Evolutionary conservation across 30 jellyfish, hydroid and myxozoan species (phyloP).

Genomic region (Aurelia aurita): DNA sequence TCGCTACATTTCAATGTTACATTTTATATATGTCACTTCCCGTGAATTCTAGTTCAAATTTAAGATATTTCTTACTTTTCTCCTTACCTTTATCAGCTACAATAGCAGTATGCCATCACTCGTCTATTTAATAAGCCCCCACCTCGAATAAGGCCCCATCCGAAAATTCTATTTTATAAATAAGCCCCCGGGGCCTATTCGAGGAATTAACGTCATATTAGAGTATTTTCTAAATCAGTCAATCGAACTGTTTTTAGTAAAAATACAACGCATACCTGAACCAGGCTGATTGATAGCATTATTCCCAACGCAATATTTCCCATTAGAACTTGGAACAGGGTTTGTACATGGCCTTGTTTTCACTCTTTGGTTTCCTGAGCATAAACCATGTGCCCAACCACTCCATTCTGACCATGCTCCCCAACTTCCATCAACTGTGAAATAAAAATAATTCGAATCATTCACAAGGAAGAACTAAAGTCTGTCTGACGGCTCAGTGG

Average conservation of each 20-base stretch:
- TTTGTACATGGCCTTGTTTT: conserved; percentile 95
- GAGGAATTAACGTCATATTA: too few relatives aligned
- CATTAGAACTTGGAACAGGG: conserved; percentile 90
- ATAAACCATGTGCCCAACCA: conserved; percentile 92
- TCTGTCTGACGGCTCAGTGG: too few relatives aligned
- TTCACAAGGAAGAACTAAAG: too few relatives aligned
- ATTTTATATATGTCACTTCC: not conserved
- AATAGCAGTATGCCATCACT: too few relatives aligned
- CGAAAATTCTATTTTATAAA: too few relatives aligned
- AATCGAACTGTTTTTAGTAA: not conserved
- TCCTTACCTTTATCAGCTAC: too few relatives aligned
- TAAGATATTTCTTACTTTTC: too few relatives aligned
- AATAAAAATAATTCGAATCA: not conserved
- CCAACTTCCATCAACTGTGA: conserved; percentile 87
- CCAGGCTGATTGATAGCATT: conserved; percentile 82
- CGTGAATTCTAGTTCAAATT: too few relatives aligned
- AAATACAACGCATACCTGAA: conserved; percentile 58
- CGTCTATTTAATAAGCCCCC: too few relatives aligned
- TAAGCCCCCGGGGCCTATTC: not conserved
- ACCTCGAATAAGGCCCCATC: too few relatives aligned
- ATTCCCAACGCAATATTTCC: conserved; percentile 87
- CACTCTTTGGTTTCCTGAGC: conserved; percentile 95
- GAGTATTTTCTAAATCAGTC: too few relatives aligned
- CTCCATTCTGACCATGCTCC: conserved; percentile 98
- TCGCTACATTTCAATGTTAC: too few relatives aligned